These are phyloP conservation scores for Scleropages formosus DNA, from an alignment of 2,797 vertebrate genomes.

Conservation along the genomic window DNA sequence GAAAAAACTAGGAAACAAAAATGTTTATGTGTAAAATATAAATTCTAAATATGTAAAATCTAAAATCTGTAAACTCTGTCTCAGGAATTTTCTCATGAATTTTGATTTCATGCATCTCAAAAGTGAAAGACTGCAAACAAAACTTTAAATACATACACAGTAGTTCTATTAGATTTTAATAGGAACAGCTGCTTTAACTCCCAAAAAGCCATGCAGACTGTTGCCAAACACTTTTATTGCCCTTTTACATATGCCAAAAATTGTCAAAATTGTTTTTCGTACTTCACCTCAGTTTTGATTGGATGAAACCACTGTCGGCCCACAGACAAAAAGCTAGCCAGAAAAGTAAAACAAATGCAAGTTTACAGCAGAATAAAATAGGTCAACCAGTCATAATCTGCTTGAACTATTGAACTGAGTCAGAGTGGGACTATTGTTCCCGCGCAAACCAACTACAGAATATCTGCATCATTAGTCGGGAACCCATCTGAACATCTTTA, in stretches of 20 bases:
- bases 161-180: neutral
- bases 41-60: neutral
- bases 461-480: slow-evolving; percentile 51
- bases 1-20: neutral
- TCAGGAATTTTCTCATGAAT: too few relatives aligned
- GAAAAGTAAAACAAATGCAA: slow-evolving; percentile 51
- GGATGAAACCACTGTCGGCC: slow-evolving; percentile 16
- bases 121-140: neutral
- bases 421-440: slow-evolving; percentile 74
- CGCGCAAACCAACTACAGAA: slow-evolving; percentile 59
- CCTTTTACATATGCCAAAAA: neutral
- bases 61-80: neutral
- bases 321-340: slow-evolving; percentile 38
- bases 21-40: too few relatives aligned
- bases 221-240: slow-evolving; percentile 7
- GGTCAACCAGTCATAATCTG: slow-evolving; percentile 73
- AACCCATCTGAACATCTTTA: slow-evolving; percentile 30
- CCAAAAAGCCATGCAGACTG: neutral
- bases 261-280: neutral
- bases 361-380: slow-evolving; percentile 66
- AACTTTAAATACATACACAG: neutral
- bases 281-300: neutral
- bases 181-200: neutral
- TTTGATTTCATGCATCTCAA: neutral
- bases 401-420: slow-evolving; percentile 82